phyloP scores from a whole-genome alignment of 2,797 vertebrate species.

The Odontamblyopus lacepedii region DNA sequence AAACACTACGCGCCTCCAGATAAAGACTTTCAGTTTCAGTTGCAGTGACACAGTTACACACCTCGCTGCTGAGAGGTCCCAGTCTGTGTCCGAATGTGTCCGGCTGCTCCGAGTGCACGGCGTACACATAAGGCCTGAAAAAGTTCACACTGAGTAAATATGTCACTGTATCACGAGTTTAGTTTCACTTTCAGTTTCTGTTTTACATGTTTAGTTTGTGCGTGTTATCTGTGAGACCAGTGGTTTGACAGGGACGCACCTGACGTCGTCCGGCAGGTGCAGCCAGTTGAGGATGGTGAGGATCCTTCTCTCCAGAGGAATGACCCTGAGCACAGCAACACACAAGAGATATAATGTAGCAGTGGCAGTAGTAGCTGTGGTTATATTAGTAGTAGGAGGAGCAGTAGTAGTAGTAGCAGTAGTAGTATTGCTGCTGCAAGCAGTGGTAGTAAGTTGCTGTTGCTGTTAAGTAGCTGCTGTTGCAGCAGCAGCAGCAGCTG shows the following conservation, averaged over 20 bases:
- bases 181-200: no score
- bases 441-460: no score
- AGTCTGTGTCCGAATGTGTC: conserved; percentile 92
- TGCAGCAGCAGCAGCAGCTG: no score
- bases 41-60: conserved; percentile 59
- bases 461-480: no score
- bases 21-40: no score
- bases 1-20: no score
- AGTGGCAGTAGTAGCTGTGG: no score
- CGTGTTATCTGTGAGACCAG: background rate
- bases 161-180: no score
- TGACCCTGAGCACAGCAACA: conserved; percentile 75
- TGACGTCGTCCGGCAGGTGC: conserved; percentile 85
- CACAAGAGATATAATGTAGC: background rate
- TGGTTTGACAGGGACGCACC: conserved; percentile 65
- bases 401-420: no score
- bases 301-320: conserved; percentile 91
- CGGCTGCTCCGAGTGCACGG: conserved; percentile 96
- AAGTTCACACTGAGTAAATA: background rate
- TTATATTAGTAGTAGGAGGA: no score
- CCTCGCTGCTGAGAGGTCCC: conserved; percentile 92
- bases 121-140: conserved; percentile 91
- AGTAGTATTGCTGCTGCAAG: no score
- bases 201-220: background rate
- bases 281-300: conserved; percentile 93